Conservation (phyloP, 2,797 vertebrate genomes). For the Ctenosaura bakeri region DNA sequence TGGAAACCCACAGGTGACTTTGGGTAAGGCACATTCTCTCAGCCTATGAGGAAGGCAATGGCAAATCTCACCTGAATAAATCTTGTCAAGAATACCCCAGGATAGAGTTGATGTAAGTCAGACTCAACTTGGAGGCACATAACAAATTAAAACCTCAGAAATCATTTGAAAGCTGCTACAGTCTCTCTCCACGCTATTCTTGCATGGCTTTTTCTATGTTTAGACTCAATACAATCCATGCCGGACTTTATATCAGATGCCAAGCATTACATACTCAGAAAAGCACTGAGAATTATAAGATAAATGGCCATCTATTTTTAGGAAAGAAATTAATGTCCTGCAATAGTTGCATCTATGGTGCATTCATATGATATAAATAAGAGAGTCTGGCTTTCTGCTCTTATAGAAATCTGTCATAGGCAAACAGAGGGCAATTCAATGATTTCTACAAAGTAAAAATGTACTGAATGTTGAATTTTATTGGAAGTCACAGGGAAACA, state of each 20-base stretch:
- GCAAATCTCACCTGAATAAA: too few species aligned
- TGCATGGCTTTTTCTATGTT: constrained; percentile 33
- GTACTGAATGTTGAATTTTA: constrained; percentile 25
- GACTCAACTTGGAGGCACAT: too few species aligned
- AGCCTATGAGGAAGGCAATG: too few species aligned
- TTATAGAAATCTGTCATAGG: constrained; percentile 31
- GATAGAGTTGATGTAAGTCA: too few species aligned
- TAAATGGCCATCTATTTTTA: constrained; percentile 67
- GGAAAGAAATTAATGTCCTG: constrained; percentile 53
- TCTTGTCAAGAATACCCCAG: too few species aligned
- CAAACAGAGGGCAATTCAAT: constrained; percentile 30
- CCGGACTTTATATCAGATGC: constrained; percentile 51
- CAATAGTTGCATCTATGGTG: constrained; percentile 46
- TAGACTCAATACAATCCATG: constrained; percentile 52
- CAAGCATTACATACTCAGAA: constrained; percentile 47
- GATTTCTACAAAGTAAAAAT: constrained; percentile 46
- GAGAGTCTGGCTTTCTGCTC: constrained; percentile 16
- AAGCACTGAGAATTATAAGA: constrained; percentile 51
- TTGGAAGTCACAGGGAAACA: neutral
- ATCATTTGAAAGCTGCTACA: constrained; percentile 35
- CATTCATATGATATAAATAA: constrained; percentile 46
- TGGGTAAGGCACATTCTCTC: too few species aligned
- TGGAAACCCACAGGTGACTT: too few species aligned
- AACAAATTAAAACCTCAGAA: constrained; percentile 34
- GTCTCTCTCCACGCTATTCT: constrained; percentile 34